A percentile compares a stretch with the other conserved stretches of the same genome.
These are phyloP conservation scores for Macrobrachium rosenbergii DNA, from an alignment of 1,140 invertebrate genomes.

Conservation along the genomic window DNA sequence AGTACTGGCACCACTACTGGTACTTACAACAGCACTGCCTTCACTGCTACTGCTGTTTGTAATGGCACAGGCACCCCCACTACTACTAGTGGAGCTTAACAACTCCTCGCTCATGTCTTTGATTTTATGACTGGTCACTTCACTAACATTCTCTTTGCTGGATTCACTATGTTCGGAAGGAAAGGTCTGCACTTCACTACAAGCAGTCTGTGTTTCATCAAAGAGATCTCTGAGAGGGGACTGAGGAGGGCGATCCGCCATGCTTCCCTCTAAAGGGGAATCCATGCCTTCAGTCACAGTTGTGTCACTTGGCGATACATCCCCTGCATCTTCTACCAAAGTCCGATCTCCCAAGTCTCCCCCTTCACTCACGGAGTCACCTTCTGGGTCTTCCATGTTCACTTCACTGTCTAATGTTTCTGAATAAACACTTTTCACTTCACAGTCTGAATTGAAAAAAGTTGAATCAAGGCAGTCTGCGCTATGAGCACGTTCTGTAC, in stretches of 20 bases:
- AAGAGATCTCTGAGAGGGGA: constrained; percentile 5
- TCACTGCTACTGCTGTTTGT: neutral
- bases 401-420: constrained; percentile 58
- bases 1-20: constrained; percentile 24
- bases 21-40: constrained; percentile 6
- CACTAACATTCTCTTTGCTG: neutral
- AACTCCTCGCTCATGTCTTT: constrained; percentile 48
- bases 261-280: constrained; percentile 62
- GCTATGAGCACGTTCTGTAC: constrained; percentile 59
- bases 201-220: constrained; percentile 1
- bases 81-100: constrained; percentile 66
- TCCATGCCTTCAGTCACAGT: constrained; percentile 56
- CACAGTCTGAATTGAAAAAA: constrained; percentile 71
- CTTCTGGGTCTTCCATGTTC: constrained; percentile 58
- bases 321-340: constrained; percentile 47
- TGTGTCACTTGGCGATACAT: constrained; percentile 51
- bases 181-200: constrained; percentile 36
- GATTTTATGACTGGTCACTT: constrained; percentile 10
- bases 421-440: constrained; percentile 70
- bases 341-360: constrained; percentile 47
- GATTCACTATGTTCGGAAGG: constrained; percentile 30
- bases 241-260: constrained; percentile 6
- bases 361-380: constrained; percentile 38
- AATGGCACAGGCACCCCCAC: constrained; percentile 15
- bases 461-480: constrained; percentile 66